Base-by-base conservation (phyloP, 2,113 vertebrate species). In the Phaethornis superciliosus region DNA sequence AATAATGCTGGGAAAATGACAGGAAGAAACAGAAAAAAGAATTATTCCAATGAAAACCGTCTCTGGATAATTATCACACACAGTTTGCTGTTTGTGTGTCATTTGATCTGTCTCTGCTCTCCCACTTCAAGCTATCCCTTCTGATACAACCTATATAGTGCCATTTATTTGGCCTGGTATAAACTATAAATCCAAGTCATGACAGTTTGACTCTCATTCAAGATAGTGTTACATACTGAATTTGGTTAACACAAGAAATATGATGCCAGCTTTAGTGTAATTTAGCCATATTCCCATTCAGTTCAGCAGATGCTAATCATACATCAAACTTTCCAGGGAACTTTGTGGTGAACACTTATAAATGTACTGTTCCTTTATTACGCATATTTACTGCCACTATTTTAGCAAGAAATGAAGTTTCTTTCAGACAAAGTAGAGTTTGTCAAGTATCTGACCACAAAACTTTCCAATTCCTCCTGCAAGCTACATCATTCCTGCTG, bases 171-270 rank as follows among this genome's bases (percentile, higher is more conserved):
- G 63, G 76, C 6, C 18, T 2, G 0, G 26, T 27, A 85, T 3
- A 12, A 77, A 85, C 58, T 44, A 47, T 27, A 83, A 85, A 78
- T 93, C 85, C 65, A 49, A 52, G 44, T 80, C 47, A 93, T 75
- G 85, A 42, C 10, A 32, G 4, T 68, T 67, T 86, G 71, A 91
- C 54, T 64, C 40, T 88, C 79, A 81, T 88, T 83, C 51, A 42
- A 81, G 76, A 67, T 85, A 90, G 44, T 74, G 13, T 95, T 93
- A 70, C 85, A 70, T 40, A n/a, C 18, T 91, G 70, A 89, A 89
- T 85, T 93, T 0, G 0, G 37, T 88, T 86, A 70, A 60, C 4
- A 2, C 28, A 49, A 93, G 89, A 94, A 89, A 94, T 83, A 30
- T 6, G 59, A 94, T 80, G 59, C 87, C 81, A 90, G 52, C 42